Evolutionary conservation across 2,888 invertebrate species (phyloP).

Genomic region (Parnassius apollo): DNA sequence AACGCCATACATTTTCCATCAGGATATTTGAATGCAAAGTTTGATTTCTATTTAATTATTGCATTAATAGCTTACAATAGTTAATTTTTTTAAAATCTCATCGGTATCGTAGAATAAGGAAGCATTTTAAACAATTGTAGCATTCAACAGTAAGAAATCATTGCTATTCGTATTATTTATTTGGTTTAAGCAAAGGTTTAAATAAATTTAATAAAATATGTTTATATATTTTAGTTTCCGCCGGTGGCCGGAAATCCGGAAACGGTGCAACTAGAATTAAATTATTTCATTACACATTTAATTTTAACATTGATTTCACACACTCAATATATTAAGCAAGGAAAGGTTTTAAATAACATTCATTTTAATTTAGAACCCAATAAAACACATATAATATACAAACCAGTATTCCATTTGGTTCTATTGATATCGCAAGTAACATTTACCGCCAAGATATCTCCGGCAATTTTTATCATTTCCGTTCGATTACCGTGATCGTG

Average conservation of each 20-base stretch:
- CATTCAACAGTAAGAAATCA: no score
- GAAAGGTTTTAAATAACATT: no score
- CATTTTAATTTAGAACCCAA: no score
- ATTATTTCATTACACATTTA: slow-evolving; percentile 12
- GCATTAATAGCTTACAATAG: no score
- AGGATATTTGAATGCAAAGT: no score
- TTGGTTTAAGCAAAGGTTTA: neutral
- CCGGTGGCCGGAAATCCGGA: neutral
- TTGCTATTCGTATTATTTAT: no score
- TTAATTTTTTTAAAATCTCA: no score
- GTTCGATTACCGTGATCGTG: slow-evolving; percentile 49
- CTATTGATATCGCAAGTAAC: slow-evolving; percentile 33
- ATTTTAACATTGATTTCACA: neutral
- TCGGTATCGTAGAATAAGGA: no score
- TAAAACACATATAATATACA: neutral
- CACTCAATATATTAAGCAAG: no score
- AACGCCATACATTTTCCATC: neutral
- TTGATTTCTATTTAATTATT: no score
- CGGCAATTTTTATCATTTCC: slow-evolving; percentile 52
- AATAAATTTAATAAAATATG: slow-evolving; percentile 4
- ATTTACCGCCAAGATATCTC: slow-evolving; percentile 32
- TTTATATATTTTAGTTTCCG: slow-evolving; percentile 9
- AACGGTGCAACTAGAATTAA: slow-evolving; percentile 11
- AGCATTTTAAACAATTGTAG: no score
- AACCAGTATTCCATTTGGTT: slow-evolving; percentile 15